phyloP scores from a whole-genome alignment of 2,113 vertebrate genomes.

The Pionites leucogaster region DNA sequence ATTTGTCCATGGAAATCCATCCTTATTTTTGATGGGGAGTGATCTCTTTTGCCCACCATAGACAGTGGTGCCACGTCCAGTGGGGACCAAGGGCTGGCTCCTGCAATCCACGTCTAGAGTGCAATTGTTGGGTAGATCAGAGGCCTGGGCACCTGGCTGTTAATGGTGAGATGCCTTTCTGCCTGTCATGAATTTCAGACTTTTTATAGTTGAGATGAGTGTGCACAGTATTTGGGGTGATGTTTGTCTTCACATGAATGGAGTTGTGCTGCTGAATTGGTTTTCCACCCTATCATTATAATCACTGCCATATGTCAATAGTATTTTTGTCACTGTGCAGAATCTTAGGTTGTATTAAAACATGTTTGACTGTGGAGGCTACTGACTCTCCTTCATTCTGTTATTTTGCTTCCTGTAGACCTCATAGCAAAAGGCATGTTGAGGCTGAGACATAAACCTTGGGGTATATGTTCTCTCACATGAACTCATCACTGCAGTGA shows the following conservation, averaged over 20 bases:
- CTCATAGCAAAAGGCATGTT: background rate
- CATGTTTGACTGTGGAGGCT: background rate
- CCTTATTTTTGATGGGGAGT: background rate
- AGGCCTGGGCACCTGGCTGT: background rate
- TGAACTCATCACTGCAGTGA: background rate
- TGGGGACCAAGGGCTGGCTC: background rate
- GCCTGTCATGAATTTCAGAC: background rate
- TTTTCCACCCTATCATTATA: background rate
- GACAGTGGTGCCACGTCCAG: rapidly evolving
- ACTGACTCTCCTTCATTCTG: background rate
- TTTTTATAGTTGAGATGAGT: background rate
- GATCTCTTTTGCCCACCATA: background rate
- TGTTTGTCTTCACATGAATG: background rate
- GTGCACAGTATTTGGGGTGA: background rate
- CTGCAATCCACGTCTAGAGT: rapidly evolving
- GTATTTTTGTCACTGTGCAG: background rate
- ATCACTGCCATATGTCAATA: background rate
- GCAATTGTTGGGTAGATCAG: rapidly evolving
- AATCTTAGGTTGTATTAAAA: conserved; percentile 24
- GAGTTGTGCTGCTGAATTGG: background rate
- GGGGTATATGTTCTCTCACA: background rate
- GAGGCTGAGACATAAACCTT: background rate
- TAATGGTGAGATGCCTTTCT: background rate
- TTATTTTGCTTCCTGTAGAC: background rate
- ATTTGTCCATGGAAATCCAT: background rate